These are phyloP conservation scores for Masnerella sp. DNA, from an alignment of 2,888 invertebrate species.

Conservation along the genomic window DNA sequence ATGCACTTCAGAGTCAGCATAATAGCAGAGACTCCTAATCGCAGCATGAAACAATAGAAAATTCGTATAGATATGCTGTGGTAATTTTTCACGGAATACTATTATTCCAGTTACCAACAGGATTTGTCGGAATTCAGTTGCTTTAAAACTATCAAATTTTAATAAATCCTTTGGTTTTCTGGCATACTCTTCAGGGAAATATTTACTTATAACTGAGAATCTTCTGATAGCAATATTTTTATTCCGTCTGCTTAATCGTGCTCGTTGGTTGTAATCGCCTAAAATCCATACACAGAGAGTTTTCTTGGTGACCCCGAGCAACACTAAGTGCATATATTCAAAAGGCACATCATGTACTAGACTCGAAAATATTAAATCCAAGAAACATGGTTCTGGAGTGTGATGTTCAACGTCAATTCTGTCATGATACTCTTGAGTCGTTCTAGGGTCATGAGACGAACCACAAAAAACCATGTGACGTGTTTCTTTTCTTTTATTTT, in stretches of 20 bases:
- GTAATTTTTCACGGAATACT: conserved; percentile 6
- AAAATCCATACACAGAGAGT: conserved; percentile 13
- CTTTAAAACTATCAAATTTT: conserved; percentile 24
- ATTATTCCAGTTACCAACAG: conserved; percentile 21
- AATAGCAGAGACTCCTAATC: conserved; percentile 23
- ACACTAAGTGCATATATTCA: conserved; percentile 17
- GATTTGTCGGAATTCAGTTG: conserved; percentile 32
- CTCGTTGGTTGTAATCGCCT: conserved; percentile 5
- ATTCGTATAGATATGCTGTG: conserved; percentile 4
- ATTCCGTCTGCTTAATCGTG: background rate
- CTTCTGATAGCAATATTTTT: background rate
- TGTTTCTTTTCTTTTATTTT: conserved; percentile 9
- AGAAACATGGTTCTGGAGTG: background rate
- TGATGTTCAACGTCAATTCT: conserved; percentile 7
- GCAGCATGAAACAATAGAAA: conserved; percentile 22
- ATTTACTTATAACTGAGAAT: conserved; percentile 1
- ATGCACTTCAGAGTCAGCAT: conserved; percentile 11
- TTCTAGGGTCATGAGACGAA: conserved; percentile 1
- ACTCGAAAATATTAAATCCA: background rate
- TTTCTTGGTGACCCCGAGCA: conserved; percentile 12
- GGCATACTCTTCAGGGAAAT: conserved; percentile 28
- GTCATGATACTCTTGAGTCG: conserved; percentile 15
- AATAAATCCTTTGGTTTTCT: conserved; percentile 7
- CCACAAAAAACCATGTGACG: conserved; percentile 6
- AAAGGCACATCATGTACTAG: conserved; percentile 1